Base-by-base conservation (phyloP, 2,797 vertebrate species). In the Notolepis coatsorum region DNA sequence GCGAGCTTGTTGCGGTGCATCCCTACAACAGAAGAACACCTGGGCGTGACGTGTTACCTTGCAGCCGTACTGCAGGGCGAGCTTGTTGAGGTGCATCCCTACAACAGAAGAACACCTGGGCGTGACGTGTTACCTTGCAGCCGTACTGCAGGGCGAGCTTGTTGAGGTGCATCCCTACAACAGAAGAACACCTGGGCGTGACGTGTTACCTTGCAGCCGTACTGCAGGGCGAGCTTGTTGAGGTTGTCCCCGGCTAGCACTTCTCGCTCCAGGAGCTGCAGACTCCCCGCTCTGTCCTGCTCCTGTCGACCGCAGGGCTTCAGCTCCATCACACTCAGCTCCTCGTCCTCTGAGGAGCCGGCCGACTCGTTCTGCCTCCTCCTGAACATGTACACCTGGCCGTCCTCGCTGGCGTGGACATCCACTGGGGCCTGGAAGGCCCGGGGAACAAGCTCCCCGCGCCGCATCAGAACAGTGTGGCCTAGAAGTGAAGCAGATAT, bases 151-250 rank as follows among this genome's bases (percentile, higher is more conserved):
- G n/a, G n/a, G n/a, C n/a, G n/a, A n/a, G n/a, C n/a, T n/a, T n/a
- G n/a, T n/a, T n/a, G n/a, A n/a, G n/a, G n/a, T n/a, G n/a, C n/a
- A n/a, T n/a, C n/a, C n/a, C n/a, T n/a, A n/a, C n/a, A n/a, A n/a
- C n/a, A n/a, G n/a, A n/a, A n/a, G n/a, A n/a, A n/a, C n/a, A n/a
- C n/a, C n/a, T n/a, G n/a, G n/a, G n/a, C n/a, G n/a, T n/a, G n/a
- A n/a, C n/a, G n/a, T n/a, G n/a, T 91, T 91, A 97, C 97, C 91
- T 97, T 94, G 80, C 97, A 98, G 61, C 95, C 96, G 1, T 97
- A 98, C 62, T 96, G 96, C 63, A 99, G 91, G 2, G 96, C 96
- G 10, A 98, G 90, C 86, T 96, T 98, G 91, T 94, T 96, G 46
- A 99, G 94, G 50, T 57, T 98, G 85, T 99, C 97, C 0, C 88